These are phyloP conservation scores for Hyles lineata DNA, from an alignment of 2,888 invertebrate species.

Conservation along the genomic window DNA sequence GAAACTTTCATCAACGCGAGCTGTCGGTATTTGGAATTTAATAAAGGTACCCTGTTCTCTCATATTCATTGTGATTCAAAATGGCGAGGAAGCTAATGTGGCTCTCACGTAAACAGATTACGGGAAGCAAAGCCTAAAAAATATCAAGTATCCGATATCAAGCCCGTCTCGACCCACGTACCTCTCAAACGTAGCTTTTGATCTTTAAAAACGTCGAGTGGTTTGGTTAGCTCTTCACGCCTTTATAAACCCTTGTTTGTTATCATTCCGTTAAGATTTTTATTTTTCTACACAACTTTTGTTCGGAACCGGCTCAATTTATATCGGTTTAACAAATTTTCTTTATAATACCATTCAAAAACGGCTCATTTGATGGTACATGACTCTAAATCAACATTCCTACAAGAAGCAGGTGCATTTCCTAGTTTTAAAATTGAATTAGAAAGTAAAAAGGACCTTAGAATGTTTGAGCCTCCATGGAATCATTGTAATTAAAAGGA, in stretches of 20 bases:
- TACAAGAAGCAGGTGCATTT: too few species aligned
- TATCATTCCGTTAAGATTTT: slow-evolving; percentile 25
- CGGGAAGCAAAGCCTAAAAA: slow-evolving; percentile 22
- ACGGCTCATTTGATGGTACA: too few species aligned
- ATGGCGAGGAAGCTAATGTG: slow-evolving; percentile 12
- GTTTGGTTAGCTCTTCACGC: slow-evolving; percentile 7
- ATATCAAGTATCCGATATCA: slow-evolving; percentile 24
- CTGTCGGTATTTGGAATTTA: slow-evolving; percentile 19
- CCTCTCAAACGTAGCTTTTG: slow-evolving; percentile 21
- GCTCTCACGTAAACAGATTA: slow-evolving; percentile 20
- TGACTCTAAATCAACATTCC: too few species aligned
- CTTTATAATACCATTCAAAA: too few species aligned
- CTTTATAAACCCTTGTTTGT: slow-evolving; percentile 26
- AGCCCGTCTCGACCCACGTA: slow-evolving; percentile 18
- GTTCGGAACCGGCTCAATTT: not conserved
- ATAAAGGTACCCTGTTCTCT: slow-evolving; percentile 18
- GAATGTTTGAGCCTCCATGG: too few species aligned
- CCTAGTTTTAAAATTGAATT: too few species aligned
- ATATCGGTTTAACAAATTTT: too few species aligned
- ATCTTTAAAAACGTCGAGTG: slow-evolving; percentile 19
- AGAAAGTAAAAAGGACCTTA: too few species aligned
- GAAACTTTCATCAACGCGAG: slow-evolving; percentile 2
- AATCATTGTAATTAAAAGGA: too few species aligned
- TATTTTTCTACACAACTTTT: not conserved
- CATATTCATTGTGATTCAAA: slow-evolving; percentile 21